Base-by-base conservation (phyloP, 2,888 invertebrate genomes). In the Sinodicranocentrus sp. region DNA sequence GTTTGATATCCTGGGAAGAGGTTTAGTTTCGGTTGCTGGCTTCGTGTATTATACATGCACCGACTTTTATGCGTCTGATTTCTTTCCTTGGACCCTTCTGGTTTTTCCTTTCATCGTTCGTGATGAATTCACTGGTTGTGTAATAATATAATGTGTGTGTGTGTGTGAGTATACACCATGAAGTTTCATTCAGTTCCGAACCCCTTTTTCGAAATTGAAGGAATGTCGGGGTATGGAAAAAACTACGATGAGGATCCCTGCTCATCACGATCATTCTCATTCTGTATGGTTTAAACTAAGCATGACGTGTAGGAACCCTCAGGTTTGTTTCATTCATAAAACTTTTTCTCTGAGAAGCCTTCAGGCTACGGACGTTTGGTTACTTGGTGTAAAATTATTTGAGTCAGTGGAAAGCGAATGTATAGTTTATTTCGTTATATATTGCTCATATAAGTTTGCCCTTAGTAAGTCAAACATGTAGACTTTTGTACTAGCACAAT, bases 281-380 rank as follows among this genome's bases (percentile, higher is more conserved):
- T n/a, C 57, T 54, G 23, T 72, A 59, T 21, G 19, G 43, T 72
- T 72, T 59, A 59, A 57, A 72, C 72, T 57, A 23, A 39, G 21
- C 72, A 59, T 72, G 72, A 59, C 39, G 59, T 43, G 2, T 15
- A 57, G 21, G 33, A 48, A 65, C 57, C 73, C 75, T 61, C 43
- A 70, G 72, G 77, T 63, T 65, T 33, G 73, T 82, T 87, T 87
- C 88, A 88, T 88, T 88, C 86, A 88, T 87, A 84, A 87, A 85
- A 85, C 83, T 25, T 71, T 77, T 84, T 77, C 84, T 85, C 84
- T 77, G 75, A 84, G 85, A 82, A 77, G 78, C 84, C 88, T 85
- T 61, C 57, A 77, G 88, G 85, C 86, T 70, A 82, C 82, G 82
- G 82, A 82, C 76, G 82, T 76, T 68, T n/a, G 48, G 33, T 59